Evolutionary conservation across 2,797 vertebrate genomes (phyloP).

Genomic region (Sebastes wilsoni): DNA sequence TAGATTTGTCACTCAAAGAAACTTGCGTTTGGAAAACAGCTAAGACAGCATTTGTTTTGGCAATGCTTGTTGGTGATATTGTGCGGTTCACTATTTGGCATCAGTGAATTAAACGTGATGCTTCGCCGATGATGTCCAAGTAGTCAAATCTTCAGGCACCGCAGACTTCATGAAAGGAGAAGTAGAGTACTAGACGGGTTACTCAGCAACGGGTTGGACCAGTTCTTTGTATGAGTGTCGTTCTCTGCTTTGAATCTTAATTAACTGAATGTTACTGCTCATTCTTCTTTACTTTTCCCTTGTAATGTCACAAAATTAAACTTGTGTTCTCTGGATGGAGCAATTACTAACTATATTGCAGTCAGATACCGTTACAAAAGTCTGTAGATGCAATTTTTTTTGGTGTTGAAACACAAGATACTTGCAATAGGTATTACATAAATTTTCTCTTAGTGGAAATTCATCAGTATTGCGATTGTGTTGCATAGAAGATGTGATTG

Average conservation of each 20-base stretch:
- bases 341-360: neutral
- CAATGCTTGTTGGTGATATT: neutral
- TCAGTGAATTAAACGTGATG: neutral
- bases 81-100: neutral
- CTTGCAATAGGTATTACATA: neutral
- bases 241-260: conserved; percentile 21
- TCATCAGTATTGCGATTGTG: neutral
- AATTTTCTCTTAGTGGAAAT: neutral
- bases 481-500: neutral
- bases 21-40: neutral
- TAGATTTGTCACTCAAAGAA: neutral
- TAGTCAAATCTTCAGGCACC: neutral
- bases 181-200: neutral
- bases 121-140: neutral
- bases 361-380: neutral
- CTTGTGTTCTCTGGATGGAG: neutral
- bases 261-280: conserved; percentile 6
- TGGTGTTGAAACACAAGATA: neutral
- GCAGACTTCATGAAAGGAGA: neutral
- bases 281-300: neutral
- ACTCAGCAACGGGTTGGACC: neutral
- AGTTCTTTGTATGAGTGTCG: conserved; percentile 14
- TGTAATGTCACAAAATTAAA: neutral
- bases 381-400: neutral
- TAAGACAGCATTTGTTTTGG: neutral